Conservation (phyloP, 2,888 invertebrate genomes). For the Julus scanicus region DNA sequence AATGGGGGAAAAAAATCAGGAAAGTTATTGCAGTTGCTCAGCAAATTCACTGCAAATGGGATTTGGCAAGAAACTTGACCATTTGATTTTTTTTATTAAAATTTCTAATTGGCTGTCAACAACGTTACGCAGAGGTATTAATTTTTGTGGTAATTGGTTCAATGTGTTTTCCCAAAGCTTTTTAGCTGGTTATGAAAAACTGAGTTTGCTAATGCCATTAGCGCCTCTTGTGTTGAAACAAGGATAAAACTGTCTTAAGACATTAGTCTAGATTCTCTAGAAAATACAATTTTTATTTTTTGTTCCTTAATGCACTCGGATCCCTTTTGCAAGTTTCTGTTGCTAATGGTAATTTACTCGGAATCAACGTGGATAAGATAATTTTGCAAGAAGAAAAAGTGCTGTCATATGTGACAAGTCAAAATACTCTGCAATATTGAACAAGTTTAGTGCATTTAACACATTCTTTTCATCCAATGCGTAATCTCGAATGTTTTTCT, state of each 20-base stretch:
- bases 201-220: constrained; percentile 36
- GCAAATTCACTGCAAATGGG: constrained; percentile 6
- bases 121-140: constrained; percentile 12
- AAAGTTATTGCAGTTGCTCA: neutral
- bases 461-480: neutral
- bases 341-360: neutral
- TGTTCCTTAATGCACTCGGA: neutral
- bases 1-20: neutral
- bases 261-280: neutral
- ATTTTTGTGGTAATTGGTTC: constrained; percentile 8
- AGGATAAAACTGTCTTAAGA: neutral
- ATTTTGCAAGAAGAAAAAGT: neutral
- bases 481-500: neutral
- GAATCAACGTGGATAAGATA: neutral
- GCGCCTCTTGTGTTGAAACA: constrained; percentile 30
- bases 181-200: neutral
- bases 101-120: constrained; percentile 25
- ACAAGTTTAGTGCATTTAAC: neutral
- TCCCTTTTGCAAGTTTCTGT: neutral
- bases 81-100: neutral
- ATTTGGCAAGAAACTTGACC: neutral
- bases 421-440: neutral
- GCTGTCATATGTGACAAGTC: neutral
- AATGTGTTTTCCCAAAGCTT: neutral
- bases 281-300: constrained; percentile 17